phyloP scores from a whole-genome alignment of 2,113 vertebrate species.

The Crocuta crocuta region DNA sequence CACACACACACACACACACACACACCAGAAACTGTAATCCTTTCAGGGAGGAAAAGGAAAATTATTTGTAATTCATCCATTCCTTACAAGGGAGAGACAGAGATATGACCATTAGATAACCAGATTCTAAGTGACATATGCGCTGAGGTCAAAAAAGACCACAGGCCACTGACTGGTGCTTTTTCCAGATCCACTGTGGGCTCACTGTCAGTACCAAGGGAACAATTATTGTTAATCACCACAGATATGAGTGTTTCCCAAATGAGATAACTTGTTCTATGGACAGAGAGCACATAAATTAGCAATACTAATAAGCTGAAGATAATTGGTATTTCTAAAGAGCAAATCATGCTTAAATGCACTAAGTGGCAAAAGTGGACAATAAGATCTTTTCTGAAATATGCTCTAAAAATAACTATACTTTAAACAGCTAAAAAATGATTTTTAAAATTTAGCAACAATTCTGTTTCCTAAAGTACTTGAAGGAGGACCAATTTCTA shows the following conservation, averaged over 20 bases:
- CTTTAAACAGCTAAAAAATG: neutral
- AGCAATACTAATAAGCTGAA: neutral
- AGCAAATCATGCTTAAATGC: neutral
- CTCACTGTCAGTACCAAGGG: neutral
- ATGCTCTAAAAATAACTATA: neutral
- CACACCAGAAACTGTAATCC: neutral
- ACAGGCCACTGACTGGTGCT: fast-evolving
- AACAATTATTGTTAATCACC: neutral
- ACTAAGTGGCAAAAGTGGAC: neutral
- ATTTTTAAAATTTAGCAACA: neutral
- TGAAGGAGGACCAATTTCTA: neutral
- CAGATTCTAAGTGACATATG: neutral
- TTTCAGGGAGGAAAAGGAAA: neutral
- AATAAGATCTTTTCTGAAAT: neutral
- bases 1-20: neutral
- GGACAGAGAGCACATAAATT: neutral
- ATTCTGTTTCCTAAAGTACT: neutral
- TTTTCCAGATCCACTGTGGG: neutral
- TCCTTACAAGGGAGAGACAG: neutral
- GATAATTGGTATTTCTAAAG: neutral
- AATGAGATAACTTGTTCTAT: neutral
- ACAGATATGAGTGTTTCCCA: neutral
- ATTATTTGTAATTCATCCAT: neutral
- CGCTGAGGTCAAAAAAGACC: neutral
- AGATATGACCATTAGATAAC: neutral